Evolutionary conservation across 2,797 vertebrate species (phyloP).

Genomic region (Cyprinodon diabolis): DNA sequence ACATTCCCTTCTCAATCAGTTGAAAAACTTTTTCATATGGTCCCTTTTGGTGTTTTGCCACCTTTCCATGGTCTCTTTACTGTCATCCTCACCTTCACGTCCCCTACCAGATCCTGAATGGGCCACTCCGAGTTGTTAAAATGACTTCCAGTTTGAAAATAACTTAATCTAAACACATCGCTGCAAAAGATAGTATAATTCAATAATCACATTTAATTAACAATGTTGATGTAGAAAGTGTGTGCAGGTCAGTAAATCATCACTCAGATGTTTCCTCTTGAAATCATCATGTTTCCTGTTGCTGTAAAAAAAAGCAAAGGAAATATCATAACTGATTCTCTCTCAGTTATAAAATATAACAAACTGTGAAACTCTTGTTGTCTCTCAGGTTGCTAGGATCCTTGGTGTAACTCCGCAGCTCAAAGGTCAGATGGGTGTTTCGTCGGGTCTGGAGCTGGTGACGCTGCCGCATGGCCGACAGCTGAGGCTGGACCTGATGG

Average conservation of each 20-base stretch:
- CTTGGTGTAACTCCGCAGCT: slow-evolving; percentile 89
- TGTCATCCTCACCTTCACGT: no score
- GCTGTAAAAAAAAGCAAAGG: not conserved
- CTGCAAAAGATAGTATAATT: no score
- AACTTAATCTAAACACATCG: no score
- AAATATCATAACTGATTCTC: not conserved
- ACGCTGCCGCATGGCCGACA: slow-evolving; percentile 92
- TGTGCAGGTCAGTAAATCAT: not conserved
- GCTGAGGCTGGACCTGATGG: slow-evolving; percentile 94
- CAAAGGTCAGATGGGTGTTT: slow-evolving; percentile 90
- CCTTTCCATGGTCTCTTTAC: no score
- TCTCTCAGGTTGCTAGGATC: slow-evolving; percentile 89
- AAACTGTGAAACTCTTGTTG: slow-evolving; percentile 14
- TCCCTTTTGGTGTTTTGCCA: no score
- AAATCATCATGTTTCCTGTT: not conserved
- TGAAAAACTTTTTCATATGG: no score
- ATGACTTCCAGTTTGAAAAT: no score
- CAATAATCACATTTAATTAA: not conserved
- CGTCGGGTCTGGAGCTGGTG: slow-evolving; percentile 92
- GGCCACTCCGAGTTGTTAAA: no score
- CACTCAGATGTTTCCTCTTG: not conserved
- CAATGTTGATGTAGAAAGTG: no score
- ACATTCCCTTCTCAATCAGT: no score
- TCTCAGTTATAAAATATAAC: not conserved
- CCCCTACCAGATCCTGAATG: no score